phyloP scores from a whole-genome alignment of 2,113 vertebrate genomes.

The Regulus satrapa region DNA sequence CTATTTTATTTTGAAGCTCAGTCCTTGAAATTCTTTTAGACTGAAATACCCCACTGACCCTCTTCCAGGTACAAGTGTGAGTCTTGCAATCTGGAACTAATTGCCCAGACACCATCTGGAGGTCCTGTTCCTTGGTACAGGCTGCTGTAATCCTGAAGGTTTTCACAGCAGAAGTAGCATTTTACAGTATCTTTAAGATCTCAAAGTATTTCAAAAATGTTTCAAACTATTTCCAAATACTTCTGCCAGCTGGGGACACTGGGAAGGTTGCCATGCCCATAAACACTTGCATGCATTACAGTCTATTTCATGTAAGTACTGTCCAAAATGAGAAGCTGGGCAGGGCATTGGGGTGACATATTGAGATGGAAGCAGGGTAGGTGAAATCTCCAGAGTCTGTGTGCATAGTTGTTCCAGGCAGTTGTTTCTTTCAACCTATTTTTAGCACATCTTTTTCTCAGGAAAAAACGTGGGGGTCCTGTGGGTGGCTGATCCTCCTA shows the following conservation, averaged over 20 bases:
- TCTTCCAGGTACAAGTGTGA: background rate
- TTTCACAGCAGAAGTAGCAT: background rate
- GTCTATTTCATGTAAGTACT: background rate
- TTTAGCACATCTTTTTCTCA: background rate
- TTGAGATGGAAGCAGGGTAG: background rate
- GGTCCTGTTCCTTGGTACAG: background rate
- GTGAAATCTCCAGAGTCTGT: background rate
- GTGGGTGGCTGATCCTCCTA: background rate
- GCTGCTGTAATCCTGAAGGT: slow-evolving; percentile 4
- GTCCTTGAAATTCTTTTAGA: slow-evolving; percentile 2
- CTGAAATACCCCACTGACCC: background rate
- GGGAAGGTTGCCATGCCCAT: background rate
- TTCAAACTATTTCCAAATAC: background rate
- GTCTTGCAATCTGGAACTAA: slow-evolving; percentile 6
- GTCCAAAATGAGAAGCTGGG: background rate
- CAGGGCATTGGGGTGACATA: background rate
- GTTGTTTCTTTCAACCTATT: background rate
- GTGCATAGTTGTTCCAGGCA: background rate
- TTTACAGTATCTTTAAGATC: background rate
- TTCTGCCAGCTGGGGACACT: background rate
- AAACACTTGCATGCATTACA: background rate
- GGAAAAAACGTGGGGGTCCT: background rate
- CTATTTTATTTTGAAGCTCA: slow-evolving; percentile 14
- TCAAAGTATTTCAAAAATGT: slow-evolving; percentile 23
- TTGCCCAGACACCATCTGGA: slow-evolving; percentile 42